Conservation (phyloP, 2,113 vertebrate species). For the Uropsilus gracilis region DNA sequence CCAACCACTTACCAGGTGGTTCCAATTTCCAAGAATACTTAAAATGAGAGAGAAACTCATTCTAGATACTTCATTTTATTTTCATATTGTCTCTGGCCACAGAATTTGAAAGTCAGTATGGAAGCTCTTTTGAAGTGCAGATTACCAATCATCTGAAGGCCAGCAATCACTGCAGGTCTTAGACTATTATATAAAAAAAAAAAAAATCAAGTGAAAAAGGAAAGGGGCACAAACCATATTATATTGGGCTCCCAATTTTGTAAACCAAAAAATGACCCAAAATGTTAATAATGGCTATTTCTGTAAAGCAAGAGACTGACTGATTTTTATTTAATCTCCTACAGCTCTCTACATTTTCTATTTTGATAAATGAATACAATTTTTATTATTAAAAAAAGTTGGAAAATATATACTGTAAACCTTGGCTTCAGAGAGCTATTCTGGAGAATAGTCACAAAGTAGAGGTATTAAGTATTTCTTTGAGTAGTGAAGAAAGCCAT, state of each 20-base stretch:
- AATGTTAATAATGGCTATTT: slow-evolving; percentile 34
- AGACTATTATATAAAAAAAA: slow-evolving; percentile 55
- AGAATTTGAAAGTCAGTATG: slow-evolving; percentile 32
- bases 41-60: slow-evolving; percentile 45
- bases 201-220: slow-evolving; percentile 51
- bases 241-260: background rate
- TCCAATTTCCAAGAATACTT: slow-evolving; percentile 74
- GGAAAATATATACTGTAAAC: slow-evolving; percentile 25
- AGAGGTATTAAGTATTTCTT: background rate
- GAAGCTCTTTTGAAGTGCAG: slow-evolving; percentile 70
- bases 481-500: background rate
- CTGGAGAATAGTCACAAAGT: background rate
- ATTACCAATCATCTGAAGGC: slow-evolving; percentile 51
- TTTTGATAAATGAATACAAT: background rate
- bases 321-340: background rate
- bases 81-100: slow-evolving; percentile 65
- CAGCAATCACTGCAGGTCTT: slow-evolving; percentile 3
- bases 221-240: background rate
- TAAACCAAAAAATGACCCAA: background rate
- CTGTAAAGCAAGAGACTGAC: background rate
- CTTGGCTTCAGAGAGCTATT: background rate
- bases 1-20: slow-evolving; percentile 66
- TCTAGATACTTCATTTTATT: slow-evolving; percentile 52
- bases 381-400: slow-evolving; percentile 23
- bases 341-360: background rate